phyloP scores from a whole-genome alignment of 2,888 invertebrate genomes.

The Eilema depressum region DNA sequence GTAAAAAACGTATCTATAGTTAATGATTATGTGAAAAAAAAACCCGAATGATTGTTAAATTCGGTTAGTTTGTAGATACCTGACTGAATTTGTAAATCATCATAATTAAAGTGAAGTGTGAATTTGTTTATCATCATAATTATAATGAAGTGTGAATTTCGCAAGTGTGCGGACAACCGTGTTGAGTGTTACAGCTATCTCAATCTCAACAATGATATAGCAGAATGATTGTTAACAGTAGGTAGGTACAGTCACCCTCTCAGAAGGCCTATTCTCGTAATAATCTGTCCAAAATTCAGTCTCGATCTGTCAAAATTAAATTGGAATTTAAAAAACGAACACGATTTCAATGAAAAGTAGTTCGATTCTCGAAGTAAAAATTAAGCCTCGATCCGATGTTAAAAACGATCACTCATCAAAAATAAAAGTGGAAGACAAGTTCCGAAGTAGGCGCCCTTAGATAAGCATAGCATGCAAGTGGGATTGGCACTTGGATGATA shows the following conservation, averaged over 20 bases:
- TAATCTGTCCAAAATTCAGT: no score
- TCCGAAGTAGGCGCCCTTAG: no score
- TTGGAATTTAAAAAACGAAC: no score
- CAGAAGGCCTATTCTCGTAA: neutral
- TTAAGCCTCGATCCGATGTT: no score
- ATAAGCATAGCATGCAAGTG: no score
- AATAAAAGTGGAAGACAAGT: no score
- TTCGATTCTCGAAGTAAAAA: no score
- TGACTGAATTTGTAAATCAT: conserved; percentile 10
- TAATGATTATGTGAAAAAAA: neutral
- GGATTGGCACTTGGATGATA: no score
- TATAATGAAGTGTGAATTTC: conserved; percentile 36
- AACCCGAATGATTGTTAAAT: neutral
- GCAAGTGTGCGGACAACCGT: conserved; percentile 20
- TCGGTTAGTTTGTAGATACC: conserved; percentile 3
- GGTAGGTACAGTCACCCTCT: conserved; percentile 2
- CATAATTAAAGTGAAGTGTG: conserved; percentile 11
- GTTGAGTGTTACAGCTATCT: conserved; percentile 31
- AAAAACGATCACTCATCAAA: no score
- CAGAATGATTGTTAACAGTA: conserved; percentile 30
- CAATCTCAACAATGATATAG: conserved; percentile 35
- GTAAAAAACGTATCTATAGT: neutral
- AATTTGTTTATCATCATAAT: conserved; percentile 27
- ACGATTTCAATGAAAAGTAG: no score
- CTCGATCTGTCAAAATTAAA: no score